Evolutionary conservation across 2,888 invertebrate genomes (phyloP), one percentile per base, ranked within the genome.

Genomic region (Adela reaumurella): DNA sequence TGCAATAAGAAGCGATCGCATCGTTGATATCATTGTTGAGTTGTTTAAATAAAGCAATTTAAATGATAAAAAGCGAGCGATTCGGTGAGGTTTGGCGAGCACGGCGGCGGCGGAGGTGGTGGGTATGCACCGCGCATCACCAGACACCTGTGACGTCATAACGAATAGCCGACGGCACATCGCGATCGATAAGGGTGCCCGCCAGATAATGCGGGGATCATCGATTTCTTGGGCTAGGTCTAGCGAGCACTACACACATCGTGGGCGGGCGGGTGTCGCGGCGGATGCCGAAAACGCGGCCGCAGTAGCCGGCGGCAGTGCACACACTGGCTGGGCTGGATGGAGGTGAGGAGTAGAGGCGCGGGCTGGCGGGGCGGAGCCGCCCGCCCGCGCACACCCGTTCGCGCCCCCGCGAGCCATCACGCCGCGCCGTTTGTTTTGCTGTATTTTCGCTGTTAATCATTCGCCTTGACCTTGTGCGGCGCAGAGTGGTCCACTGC

Each of bases 401-500:
- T 67, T 55, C 64, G 56, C 58, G 59, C 47, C 49, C 68, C 68
- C 68, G 35, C 70, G 65, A 72, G 45, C 54, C 50, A 61, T 67
- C 66, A 50, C 48, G 47, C 44, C 64, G 65, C 69, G 68, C 67
- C 72, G 71, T 74, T 74, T 74, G 76, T 78, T 79, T 78, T 76
- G 76, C 74, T 76, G 77, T 77, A 78, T 76, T 77, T 78, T 79
- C 74, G 74, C 74, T 74, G 76, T 77, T 81, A 80, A 80, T 80
- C 79, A 80, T 81, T 79, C 80, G 78, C 80, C 79, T 79, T 77
- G 77, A 79, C 78, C 76, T 77, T 76, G 76, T 74, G 74, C 78
- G 74, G 72, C 72, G 77, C 67, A 65, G 72, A 77, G 76, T 78
- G 77, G 77, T 74, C 78, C 74, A 74, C 76, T 77, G 74, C 74